phyloP scores from a whole-genome alignment of 2,113 vertebrate species.

The Microcebus griseorufus region DNA sequence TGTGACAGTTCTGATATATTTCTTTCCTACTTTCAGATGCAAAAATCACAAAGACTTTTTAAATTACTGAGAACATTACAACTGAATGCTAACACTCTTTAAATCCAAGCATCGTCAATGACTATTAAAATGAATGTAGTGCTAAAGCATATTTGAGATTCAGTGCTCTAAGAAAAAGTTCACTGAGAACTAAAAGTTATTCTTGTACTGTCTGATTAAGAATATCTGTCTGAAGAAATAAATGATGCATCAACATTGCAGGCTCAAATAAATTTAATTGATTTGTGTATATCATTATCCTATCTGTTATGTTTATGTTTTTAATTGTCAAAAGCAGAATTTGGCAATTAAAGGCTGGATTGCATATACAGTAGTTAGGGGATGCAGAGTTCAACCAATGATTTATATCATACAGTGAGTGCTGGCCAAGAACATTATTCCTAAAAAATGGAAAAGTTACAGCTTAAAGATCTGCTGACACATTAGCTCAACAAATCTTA shows the following conservation, averaged over 20 bases:
- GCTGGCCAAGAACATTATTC: slow-evolving; percentile 36
- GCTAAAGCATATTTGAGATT: slow-evolving; percentile 40
- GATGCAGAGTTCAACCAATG: neutral
- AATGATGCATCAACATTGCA: slow-evolving; percentile 49
- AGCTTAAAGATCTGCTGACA: neutral
- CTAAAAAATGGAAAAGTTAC: slow-evolving; percentile 60
- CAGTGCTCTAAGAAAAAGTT: slow-evolving; percentile 39
- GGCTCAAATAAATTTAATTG: slow-evolving; percentile 38
- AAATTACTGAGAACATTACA: slow-evolving; percentile 75
- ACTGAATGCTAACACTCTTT: slow-evolving; percentile 59
- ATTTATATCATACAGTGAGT: slow-evolving; percentile 13
- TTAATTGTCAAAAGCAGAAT: slow-evolving; percentile 56
- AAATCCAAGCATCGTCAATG: slow-evolving; percentile 6
- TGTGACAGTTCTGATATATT: slow-evolving; percentile 48
- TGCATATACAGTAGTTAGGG: neutral
- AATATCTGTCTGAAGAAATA: slow-evolving; percentile 30
- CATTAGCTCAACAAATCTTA: neutral
- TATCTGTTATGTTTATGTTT: slow-evolving; percentile 53
- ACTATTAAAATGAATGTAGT: slow-evolving; percentile 61
- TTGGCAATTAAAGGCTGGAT: neutral
- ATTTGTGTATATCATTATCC: slow-evolving; percentile 51
- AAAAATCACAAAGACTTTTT: slow-evolving; percentile 65
- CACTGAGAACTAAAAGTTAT: slow-evolving; percentile 7
- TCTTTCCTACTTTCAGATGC: slow-evolving; percentile 68
- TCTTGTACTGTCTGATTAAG: slow-evolving; percentile 50